A percentile compares a stretch with the other conserved stretches of the same genome.
These are phyloP conservation scores for Metalampra italica DNA, from an alignment of 2,888 invertebrate species.

Conservation along the genomic window DNA sequence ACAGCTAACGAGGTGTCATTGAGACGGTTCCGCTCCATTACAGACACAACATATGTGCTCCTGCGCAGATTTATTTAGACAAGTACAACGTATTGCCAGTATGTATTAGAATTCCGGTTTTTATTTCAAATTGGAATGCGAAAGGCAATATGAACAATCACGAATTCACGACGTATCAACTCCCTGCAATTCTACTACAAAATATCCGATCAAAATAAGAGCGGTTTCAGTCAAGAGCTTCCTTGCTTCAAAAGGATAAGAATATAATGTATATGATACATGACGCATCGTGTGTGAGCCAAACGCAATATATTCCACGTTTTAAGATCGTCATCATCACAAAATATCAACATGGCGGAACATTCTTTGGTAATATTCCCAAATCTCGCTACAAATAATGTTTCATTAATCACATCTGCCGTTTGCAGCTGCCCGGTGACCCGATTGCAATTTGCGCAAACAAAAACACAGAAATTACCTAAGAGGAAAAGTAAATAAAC, in stretches of 20 bases:
- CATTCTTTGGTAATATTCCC: conserved; percentile 25
- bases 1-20: conserved; percentile 30
- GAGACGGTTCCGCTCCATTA: conserved; percentile 23
- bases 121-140: too few relatives aligned
- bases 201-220: too few relatives aligned
- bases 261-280: not conserved
- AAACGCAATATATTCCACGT: not conserved
- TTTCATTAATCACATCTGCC: conserved; percentile 18
- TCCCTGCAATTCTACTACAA: too few relatives aligned
- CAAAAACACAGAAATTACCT: conserved; percentile 5
- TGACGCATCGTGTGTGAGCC: not conserved
- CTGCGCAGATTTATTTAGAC: not conserved
- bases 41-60: conserved; percentile 3
- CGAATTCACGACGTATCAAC: not conserved
- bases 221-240: not conserved
- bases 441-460: conserved; percentile 16
- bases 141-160: conserved; percentile 5
- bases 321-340: not conserved
- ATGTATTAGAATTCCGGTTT: not conserved
- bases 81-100: not conserved
- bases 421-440: conserved; percentile 16
- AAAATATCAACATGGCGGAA: conserved; percentile 5
- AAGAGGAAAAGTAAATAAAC: not conserved
- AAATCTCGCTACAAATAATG: conserved; percentile 24
- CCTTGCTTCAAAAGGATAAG: not conserved